Evolutionary conservation across 2,113 vertebrate species (phyloP), one percentile per base, ranked within the genome.

Genomic region (Triplophysa rosa): DNA sequence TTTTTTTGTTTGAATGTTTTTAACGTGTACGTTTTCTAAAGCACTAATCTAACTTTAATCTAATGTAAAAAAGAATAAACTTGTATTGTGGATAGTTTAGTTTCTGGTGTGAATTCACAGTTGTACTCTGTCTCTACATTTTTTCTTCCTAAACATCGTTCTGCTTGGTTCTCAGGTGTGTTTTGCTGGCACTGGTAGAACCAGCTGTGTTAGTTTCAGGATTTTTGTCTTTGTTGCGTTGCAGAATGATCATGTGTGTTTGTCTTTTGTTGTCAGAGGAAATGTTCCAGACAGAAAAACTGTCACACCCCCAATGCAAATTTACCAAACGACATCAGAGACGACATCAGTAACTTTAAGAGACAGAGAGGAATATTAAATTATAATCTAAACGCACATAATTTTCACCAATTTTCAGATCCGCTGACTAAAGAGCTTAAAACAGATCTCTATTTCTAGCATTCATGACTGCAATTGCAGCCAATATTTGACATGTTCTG

Each of bases 231-330:
- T 52, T 52, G 49, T 52, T 52, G 49, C 49, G 49, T 17, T 52
- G 4, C 49, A 80, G 40, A 47, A 67, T 16, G 52, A 21, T 11
- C n/a, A 23, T 61, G 66, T 16, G 21, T 72, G 75, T 76, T 59
- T 84, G 37, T 82, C 42, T n/a, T 74, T 81, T 87, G 83, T 84
- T 79, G 47, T 75, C 45, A 33, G 37, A 24, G 56, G 69, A 80
- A 86, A 89, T 87, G 84, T 62, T 71, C 75, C 84, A 78, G 8
- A 87, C 89, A 88, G 56, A 64, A 88, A 82, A 13, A 77, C 87
- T 33, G 67, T 24, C 85, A 80, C 85, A 68, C 86, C 83, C 83
- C 81, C 56, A 68, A 83, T 10, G 40, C 79, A 88, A 87, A 85
- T 74, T 17, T 47, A 29, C 56, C 70, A 23, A 26, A 3, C 61